Percentiles rank a stretch among this genome's conserved stretches.
Conservation (phyloP, 1,140 invertebrate genomes). For the Venturia canescens region DNA sequence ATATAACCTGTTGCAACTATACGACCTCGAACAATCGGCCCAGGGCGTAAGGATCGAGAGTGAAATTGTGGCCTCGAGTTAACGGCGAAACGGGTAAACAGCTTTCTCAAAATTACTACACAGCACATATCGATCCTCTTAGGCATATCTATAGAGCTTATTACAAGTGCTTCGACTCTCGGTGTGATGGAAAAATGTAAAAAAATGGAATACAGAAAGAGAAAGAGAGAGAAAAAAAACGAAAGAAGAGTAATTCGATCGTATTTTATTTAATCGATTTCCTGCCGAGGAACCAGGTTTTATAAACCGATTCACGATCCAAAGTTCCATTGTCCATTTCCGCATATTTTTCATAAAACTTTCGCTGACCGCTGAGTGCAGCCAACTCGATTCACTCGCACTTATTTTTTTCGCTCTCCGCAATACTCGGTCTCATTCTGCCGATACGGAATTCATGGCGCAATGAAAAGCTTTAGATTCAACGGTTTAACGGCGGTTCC, state of each 20-base stretch:
- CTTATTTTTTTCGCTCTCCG: background rate
- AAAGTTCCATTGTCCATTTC: background rate
- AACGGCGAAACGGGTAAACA: slow-evolving; percentile 23
- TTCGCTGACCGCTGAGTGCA: slow-evolving; percentile 4
- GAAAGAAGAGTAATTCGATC: background rate
- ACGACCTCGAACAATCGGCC: slow-evolving; percentile 42
- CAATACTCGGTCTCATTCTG: background rate
- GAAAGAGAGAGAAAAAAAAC: background rate
- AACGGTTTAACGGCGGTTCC: no score
- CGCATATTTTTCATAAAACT: slow-evolving; percentile 17
- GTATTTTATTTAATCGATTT: background rate
- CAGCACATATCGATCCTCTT: slow-evolving; percentile 10
- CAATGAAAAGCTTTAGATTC: background rate
- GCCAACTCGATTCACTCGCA: background rate
- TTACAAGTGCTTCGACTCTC: background rate
- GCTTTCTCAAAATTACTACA: slow-evolving; percentile 32
- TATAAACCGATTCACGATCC: background rate
- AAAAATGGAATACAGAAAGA: no score
- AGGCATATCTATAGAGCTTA: slow-evolving; percentile 4
- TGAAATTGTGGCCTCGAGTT: slow-evolving; percentile 30
- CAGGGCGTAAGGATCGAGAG: slow-evolving; percentile 33
- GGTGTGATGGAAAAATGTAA: background rate
- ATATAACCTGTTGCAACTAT: slow-evolving; percentile 31
- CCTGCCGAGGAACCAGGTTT: slow-evolving; percentile 3
- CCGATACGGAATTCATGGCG: background rate